Base-by-base conservation (phyloP, 2,888 invertebrate genomes). In the Prionchulus punctatus region DNA sequence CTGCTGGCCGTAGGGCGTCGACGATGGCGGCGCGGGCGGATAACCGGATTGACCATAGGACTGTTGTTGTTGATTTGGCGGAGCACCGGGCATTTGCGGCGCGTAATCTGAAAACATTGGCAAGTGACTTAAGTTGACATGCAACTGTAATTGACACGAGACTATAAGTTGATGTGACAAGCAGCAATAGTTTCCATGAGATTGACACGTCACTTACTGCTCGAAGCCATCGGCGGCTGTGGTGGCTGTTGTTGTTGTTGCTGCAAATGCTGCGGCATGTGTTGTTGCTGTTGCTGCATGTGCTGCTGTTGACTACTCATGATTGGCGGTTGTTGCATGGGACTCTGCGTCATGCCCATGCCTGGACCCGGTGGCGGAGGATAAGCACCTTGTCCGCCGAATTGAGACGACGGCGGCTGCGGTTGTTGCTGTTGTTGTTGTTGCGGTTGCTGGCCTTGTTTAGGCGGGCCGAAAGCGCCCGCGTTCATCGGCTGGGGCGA, bases 351-450 rank as follows among this genome's bases (percentile, higher is more conserved):
- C n/a, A n/a, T n/a, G n/a, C n/a, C n/a, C n/a, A n/a, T n/a, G n/a
- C 4, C 15, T 4, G 30, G 4, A 12, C 30, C 51, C 15, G 51
- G 23, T 7, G 15, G 4, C n/a, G 31, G 51, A 23, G 51, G 30
- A 27, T 51, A 51, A 7, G 7, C 26, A 26, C 15, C 15, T 21
- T 45, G 47, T 23, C 15, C 15, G 53, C 25, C 48, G 25, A 30
- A 45, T n/a, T n/a, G n/a, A n/a, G n/a, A n/a, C n/a, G n/a, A 28
- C 2, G 53, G 52, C 27, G 50, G 53, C 26, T 51, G 57, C 23
- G 51, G 60, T 23, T 47, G 53, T 31, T 48, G 58, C 50, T 58
- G 57, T 50, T 59, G 51, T 1, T 51, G 42, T 50, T 47, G 54
- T 57, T 12, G 26, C 7, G 50, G 21, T 12, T 50, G 36, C 36